Base-by-base conservation (phyloP, 2,888 invertebrate genomes). In the Chloromyia formosa region DNA sequence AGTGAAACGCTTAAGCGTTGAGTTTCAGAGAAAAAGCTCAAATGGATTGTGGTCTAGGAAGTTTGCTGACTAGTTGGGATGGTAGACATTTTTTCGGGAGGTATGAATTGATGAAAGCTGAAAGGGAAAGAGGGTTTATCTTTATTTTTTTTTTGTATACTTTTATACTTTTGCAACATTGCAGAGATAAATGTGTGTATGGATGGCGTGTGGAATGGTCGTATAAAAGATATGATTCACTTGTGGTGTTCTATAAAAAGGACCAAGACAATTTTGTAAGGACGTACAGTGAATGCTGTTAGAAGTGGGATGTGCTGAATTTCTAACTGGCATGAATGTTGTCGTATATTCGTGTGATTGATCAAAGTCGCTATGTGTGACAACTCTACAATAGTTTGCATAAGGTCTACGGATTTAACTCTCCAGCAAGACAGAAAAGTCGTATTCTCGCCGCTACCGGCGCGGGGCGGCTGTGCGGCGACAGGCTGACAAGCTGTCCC, bases 1-100 rank as follows among this genome's bases (percentile, higher is more conserved):
- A 71, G 56, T 56, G 71, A 71, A 66, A 71, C 71, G 71, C 71
- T 71, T 71, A 71, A 71, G 71, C 56, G 35, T 71, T n/a, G 71
- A 66, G 66, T 45, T 66, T 22, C 71, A 40, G 10, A 16, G 23
- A 56, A 71, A 71, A 71, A 56, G 56, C 56, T 71, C 71, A 58
- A 40, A 40, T 56, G 42, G 56, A 71, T 56, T 71, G 71, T 56
- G 71, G 71, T 71, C 71, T 53, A 54, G 40, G 49, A 49, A 18
- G 20, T n/a, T 20, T 27, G n/a, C 49, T 12, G 12, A n/a, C 14
- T 40, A 49, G 66, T 49, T 16, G 18, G 14, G 45, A 22, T 66
- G 49, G 66, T 16, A 16, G 3, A 23, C 1, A 62, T n/a, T 42
- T 40, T 35, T 35, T n/a, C 12, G 49, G 49, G 66, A 42, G 42